Evolutionary conservation across 2,888 invertebrate species (phyloP), one percentile per base, ranked within the genome.

Genomic region (Lasioglossum zephyrum): DNA sequence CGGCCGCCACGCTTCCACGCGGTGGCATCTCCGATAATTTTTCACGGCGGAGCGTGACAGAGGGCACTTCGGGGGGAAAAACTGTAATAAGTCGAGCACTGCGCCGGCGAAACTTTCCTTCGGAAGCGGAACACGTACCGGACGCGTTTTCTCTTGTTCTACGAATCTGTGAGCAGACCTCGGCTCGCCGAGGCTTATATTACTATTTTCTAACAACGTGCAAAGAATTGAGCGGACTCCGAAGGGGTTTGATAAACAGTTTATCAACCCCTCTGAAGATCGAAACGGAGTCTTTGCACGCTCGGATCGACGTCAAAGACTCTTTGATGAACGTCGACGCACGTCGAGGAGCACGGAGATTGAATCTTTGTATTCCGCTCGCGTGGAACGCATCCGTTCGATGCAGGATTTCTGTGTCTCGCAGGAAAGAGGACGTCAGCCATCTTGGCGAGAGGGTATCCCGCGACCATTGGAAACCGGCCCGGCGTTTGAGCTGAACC

Each of bases 341-440:
- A 47, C 53, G 26, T 36, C 26, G 83, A 73, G 31, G 57, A 66
- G 63, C 83, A n/a, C 41, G 44, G 9, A 44, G 73, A 47, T 31
- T 31, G 60, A 53, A 66, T 70, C 63, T 74, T 66, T 53, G 22
- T 22, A 47, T 77, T 70, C n/a, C 16, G 36, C 16, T 49, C 70
- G 39, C 49, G 66, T n/a, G 63, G 47, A 66, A 80, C 31, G 41
- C 31, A 16, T 57, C 31, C 66, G 26, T 60, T 41, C 77, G 16
- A 26, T 63, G 73, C 73, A 18, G 63, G 73, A 63, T 69, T 11
- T 44, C 31, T 66, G 49, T 41, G 76, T 82, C 81, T 82, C 73
- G 44, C 82, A 70, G 86, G 66, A 47, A 89, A 82, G 75, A 85
- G 75, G 73, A 78, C 76, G 13, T 39, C 41, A 5, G 70, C 39